Evolutionary conservation across 1,140 invertebrate genomes (phyloP), one percentile per base, ranked within the genome.

Genomic region (Oryzaephilus surinamensis): DNA sequence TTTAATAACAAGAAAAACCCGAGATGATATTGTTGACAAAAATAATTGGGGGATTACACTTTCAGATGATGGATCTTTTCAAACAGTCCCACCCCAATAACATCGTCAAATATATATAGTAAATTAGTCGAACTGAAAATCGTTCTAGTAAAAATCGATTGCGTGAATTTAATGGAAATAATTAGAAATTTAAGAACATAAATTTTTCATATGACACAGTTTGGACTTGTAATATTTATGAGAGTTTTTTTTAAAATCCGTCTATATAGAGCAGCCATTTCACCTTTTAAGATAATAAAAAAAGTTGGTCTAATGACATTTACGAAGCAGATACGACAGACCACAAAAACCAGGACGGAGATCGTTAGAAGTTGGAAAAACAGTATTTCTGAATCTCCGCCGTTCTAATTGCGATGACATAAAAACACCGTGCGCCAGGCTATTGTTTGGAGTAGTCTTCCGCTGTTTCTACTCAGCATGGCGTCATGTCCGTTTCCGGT

Each of bases 401-500:
- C 45, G 52, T 48, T 52, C 51, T 60, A 60, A 60, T 60, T 60
- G 56, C 54, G 38, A 50, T 42, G 43, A 50, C 52, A 52, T 50
- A 58, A 60, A 57, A 55, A 58, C 52, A 51, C 29, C 42, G 48
- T 44, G 43, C 50, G 50, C 46, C 49, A 48, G 47, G 46, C 58
- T 45, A 61, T 62, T 62, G 60, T 62, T 58, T 62, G 52, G 49
- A 60, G 54, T 54, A 58, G 51, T 60, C 59, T 58, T 60, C 57
- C 60, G 60, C 53, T 57, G 51, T 61, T 58, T 58, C 52, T 56
- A 49, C 57, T 61, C 57, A 53, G 57, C 55, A 55, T 60, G 60
- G 60, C 58, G 60, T 62, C 60, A 62, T 62, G 60, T 62, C 60
- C 60, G 60, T 53, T 61, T 61, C 59, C 59, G 49, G 45, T 37